Evolutionary conservation across 2,888 invertebrate genomes (phyloP), one percentile per base, ranked within the genome.

Genomic region (Spilosoma lubricipeda): DNA sequence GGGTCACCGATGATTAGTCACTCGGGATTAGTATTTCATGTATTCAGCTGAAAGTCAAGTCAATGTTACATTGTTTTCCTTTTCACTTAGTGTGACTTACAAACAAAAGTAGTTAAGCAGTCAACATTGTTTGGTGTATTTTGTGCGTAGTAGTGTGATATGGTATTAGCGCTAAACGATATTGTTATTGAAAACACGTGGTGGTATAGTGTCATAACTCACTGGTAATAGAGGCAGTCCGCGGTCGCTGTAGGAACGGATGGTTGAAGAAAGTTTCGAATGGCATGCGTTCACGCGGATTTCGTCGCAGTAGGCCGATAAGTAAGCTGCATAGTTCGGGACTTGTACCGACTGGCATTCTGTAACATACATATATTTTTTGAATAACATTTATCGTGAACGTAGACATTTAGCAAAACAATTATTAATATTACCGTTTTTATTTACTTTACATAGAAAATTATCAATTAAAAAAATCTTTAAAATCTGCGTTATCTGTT

Each of bases 251-350:
- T 82, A 98, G 96, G 96, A 99, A 99, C 69, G 98, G 97, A 94
- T 99, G 99, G 91, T 97, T 97, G 96, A 99, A 99, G 96, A 99
- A 99, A 79, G 97, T 97, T 89, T 99, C 99, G 93, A 99, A 99
- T 79, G 98, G 98, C 96, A 99, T 99, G 83, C 99, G 97, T 91
- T 99, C 99, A 89, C 97, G 97, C 69, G 99, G 98, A 94, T 98
- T 99, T 81, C 99, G 97, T 85, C 99, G 98, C 85, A 99, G 95
- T 77, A 99, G 96, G 67, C 98, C 98, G 90, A 97, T 96, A 80
- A 99, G 96, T 81, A 99, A 96, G 93, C 98, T 98, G 85, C 98
- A 97, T 80, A 99, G 95, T 89, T 99, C 98, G 23, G 97, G 96
- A 76, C 99, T 99, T 20, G 99, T 99, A 82, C 99, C 99, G 81